Evolutionary conservation across 2,797 vertebrate species (phyloP).

Genomic region (Hafferia zeledoni): DNA sequence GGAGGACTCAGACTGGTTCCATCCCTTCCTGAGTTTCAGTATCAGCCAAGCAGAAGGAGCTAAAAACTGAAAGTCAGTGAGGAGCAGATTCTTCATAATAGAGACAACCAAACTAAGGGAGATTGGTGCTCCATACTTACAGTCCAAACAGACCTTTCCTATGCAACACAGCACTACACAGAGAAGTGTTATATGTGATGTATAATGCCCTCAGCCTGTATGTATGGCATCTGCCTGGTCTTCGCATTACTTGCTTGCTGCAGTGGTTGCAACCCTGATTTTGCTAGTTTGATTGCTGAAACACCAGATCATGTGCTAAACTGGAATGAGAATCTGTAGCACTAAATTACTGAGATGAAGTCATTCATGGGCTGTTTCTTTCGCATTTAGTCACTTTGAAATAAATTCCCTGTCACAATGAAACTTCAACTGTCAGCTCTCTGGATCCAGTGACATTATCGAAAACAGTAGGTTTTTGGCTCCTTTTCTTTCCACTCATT

Average conservation of each 20-base stretch:
- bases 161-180: background rate
- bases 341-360: constrained; percentile 20
- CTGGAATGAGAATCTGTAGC: background rate
- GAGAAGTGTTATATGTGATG: rapidly evolving
- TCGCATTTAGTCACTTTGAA: background rate
- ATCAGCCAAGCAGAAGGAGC: background rate
- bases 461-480: background rate
- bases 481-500: constrained; percentile 20
- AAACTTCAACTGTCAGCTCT: background rate
- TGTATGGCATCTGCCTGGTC: background rate
- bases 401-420: background rate
- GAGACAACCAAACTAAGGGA: background rate
- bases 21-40: background rate
- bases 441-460: background rate
- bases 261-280: background rate
- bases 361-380: constrained; percentile 6
- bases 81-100: background rate
- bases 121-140: background rate
- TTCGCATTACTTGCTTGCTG: background rate
- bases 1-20: background rate
- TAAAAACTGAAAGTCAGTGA: background rate
- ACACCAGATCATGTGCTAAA: background rate
- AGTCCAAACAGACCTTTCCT: background rate
- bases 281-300: background rate
- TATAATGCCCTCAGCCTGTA: background rate